Evolutionary conservation across 2,888 invertebrate species (phyloP).

Genomic region (Pteria penguin): DNA sequence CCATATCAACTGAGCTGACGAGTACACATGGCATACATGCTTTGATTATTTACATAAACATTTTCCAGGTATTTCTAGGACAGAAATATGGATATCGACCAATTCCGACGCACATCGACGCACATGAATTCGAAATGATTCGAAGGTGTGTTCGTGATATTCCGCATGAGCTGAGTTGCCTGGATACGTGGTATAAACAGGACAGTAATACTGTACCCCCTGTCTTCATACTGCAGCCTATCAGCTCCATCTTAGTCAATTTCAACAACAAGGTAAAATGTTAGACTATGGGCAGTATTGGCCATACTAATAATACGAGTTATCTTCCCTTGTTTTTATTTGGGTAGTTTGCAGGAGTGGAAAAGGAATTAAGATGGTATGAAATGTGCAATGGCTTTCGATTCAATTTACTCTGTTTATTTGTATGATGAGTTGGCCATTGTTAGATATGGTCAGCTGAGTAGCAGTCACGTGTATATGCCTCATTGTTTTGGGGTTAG

Average conservation of each 20-base stretch:
- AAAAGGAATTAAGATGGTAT: too few relatives aligned
- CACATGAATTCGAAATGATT: slow-evolving; percentile 91
- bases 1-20: too few relatives aligned
- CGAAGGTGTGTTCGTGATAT: slow-evolving; percentile 86
- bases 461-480: too few relatives aligned
- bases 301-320: too few relatives aligned
- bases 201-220: slow-evolving; percentile 98
- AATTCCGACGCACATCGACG: slow-evolving; percentile 96
- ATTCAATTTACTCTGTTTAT: too few relatives aligned
- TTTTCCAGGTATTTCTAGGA: slow-evolving; percentile 91
- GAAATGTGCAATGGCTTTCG: too few relatives aligned
- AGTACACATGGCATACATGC: neutral
- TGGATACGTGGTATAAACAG: slow-evolving; percentile 97
- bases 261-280: slow-evolving; percentile 94
- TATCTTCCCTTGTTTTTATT: too few relatives aligned
- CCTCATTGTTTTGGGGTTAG: too few relatives aligned
- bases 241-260: slow-evolving; percentile 96
- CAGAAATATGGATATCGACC: slow-evolving; percentile 99
- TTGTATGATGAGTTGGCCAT: too few relatives aligned
- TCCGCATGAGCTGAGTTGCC: slow-evolving; percentile 87
- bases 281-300: neutral
- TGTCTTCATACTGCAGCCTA: slow-evolving; percentile 96
- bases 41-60: too few relatives aligned
- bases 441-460: too few relatives aligned
- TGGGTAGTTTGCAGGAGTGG: too few relatives aligned